Percentiles rank a stretch among this genome's conserved stretches.
Conservation (phyloP, 2,888 invertebrate genomes). For the Mylabris sibirica region DNA sequence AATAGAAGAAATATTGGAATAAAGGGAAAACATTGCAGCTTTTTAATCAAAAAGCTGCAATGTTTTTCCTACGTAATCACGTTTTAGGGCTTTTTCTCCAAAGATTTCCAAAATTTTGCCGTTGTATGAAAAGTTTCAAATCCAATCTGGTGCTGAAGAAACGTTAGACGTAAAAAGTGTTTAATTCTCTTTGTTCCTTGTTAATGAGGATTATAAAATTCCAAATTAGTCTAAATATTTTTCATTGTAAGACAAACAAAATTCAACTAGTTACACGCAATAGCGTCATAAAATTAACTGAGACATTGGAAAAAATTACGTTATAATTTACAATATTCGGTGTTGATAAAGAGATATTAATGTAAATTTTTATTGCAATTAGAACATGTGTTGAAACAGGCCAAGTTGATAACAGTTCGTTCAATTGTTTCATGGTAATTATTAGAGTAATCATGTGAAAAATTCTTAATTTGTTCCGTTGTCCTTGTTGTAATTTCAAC, state of each 20-base stretch:
- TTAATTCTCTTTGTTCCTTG: not conserved
- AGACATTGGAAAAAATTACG: not conserved
- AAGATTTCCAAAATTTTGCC: not conserved
- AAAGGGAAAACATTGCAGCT: too few relatives aligned
- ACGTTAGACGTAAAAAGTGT: too few relatives aligned
- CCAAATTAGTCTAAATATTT: not conserved
- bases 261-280: not conserved
- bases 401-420: not conserved
- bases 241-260: not conserved
- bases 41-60: too few relatives aligned
- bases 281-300: not conserved
- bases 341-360: not conserved
- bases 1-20: too few relatives aligned
- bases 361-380: slow-evolving; percentile 4
- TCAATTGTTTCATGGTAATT: not conserved
- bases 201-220: not conserved
- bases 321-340: slow-evolving; percentile 1
- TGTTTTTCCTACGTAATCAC: too few relatives aligned
- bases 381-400: not conserved
- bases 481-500: slow-evolving; percentile 4
- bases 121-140: too few relatives aligned
- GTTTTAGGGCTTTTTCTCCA: too few relatives aligned
- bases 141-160: too few relatives aligned
- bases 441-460: not conserved
- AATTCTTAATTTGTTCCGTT: not conserved